Conservation (phyloP, 2,888 invertebrate genomes). For the Phortica magna region DNA sequence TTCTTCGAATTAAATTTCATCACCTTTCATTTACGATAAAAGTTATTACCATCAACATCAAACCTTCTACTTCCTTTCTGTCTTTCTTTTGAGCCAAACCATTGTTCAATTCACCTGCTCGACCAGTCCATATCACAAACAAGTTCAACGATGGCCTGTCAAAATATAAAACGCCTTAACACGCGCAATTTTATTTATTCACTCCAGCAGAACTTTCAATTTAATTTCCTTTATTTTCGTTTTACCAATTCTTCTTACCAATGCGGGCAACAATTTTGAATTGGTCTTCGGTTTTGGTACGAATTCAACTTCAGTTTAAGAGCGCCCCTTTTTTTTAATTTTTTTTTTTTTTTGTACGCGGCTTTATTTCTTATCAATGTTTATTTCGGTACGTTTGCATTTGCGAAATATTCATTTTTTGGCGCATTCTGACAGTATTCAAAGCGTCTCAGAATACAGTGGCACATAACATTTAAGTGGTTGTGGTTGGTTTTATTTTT, state of each 20-base stretch:
- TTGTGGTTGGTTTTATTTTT: constrained; percentile 59
- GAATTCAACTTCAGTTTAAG: constrained; percentile 27
- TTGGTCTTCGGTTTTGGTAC: background rate
- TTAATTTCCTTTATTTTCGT: background rate
- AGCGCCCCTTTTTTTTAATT: constrained; percentile 40
- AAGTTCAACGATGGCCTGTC: background rate
- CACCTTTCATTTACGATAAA: background rate
- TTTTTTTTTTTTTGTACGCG: constrained; percentile 62
- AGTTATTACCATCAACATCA: background rate
- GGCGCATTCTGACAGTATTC: constrained; percentile 13
- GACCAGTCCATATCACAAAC: constrained; percentile 1
- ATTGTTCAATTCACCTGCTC: constrained; percentile 13
- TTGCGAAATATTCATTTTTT: constrained; percentile 31
- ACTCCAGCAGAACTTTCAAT: constrained; percentile 21
- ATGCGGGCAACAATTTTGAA: constrained; percentile 64
- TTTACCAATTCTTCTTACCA: constrained; percentile 8
- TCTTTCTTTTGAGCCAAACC: background rate
- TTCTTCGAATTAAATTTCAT: background rate
- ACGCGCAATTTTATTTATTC: background rate
- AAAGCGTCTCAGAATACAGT: constrained; percentile 55
- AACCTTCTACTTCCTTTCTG: background rate
- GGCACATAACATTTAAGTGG: constrained; percentile 72
- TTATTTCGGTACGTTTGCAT: background rate
- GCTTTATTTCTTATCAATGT: constrained; percentile 47
- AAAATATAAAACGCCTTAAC: constrained; percentile 15